Conservation (phyloP, 2,888 invertebrate genomes). For the Argyra leucocephala region DNA sequence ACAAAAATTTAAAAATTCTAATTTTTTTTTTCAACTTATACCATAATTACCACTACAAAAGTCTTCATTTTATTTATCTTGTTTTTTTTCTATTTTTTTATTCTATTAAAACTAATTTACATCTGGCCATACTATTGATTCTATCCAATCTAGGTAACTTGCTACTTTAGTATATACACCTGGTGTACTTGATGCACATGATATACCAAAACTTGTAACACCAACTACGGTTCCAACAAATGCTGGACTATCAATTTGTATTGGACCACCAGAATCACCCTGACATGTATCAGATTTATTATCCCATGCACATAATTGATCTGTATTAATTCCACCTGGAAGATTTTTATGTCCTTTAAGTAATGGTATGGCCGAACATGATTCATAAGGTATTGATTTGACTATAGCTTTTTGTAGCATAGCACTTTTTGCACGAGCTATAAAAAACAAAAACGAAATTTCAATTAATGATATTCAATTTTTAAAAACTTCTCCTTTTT, state of each 20-base stretch:
- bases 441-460: slow-evolving; percentile 8
- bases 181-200: slow-evolving; percentile 34
- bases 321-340: not conserved
- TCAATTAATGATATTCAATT: not conserved
- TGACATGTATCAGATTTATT: slow-evolving; percentile 29
- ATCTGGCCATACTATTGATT: slow-evolving; percentile 34
- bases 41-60: too few relatives aligned
- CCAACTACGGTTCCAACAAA: slow-evolving; percentile 32
- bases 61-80: too few relatives aligned
- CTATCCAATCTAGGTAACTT: slow-evolving; percentile 37
- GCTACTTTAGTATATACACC: slow-evolving; percentile 38
- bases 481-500: too few relatives aligned
- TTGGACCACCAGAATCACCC: slow-evolving; percentile 39
- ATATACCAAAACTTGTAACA: slow-evolving; percentile 35
- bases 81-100: too few relatives aligned
- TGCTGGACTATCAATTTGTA: slow-evolving; percentile 31
- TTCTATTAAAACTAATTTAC: too few relatives aligned
- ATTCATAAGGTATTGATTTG: not conserved
- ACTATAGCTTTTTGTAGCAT: slow-evolving; percentile 29
- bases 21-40: too few relatives aligned
- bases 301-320: slow-evolving; percentile 29
- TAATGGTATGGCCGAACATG: too few relatives aligned
- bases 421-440: slow-evolving; percentile 26
- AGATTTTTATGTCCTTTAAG: too few relatives aligned
- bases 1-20: too few relatives aligned